Conservation (phyloP, 2,888 invertebrate genomes). For the Scaptodrosophila latifasciaeformis region DNA sequence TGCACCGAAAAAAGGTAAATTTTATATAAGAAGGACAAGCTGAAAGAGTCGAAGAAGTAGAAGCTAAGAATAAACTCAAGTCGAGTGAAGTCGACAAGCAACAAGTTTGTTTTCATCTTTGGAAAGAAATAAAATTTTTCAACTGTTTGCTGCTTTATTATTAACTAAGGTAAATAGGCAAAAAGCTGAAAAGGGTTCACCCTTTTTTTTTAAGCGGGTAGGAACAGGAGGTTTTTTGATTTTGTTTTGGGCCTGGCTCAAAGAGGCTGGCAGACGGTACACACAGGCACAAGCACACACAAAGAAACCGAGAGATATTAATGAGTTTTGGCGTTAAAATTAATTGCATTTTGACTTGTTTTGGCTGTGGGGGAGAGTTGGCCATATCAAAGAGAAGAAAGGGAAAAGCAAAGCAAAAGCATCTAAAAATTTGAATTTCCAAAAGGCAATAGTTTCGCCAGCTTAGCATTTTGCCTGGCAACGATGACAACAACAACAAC, state of each 20-base stretch:
- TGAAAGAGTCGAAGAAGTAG: slow-evolving; percentile 15
- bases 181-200: slow-evolving; percentile 37
- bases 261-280: no score
- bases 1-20: slow-evolving; percentile 53
- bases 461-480: slow-evolving; percentile 19
- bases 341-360: slow-evolving; percentile 56
- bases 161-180: slow-evolving; percentile 64
- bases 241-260: slow-evolving; percentile 6
- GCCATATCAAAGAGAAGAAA: no score
- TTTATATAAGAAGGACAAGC: slow-evolving; percentile 40
- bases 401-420: no score
- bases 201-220: neutral
- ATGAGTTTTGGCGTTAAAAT: slow-evolving; percentile 66
- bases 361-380: no score
- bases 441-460: slow-evolving; percentile 35
- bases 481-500: neutral
- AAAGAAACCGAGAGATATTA: slow-evolving; percentile 46
- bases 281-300: no score
- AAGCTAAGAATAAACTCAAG: slow-evolving; percentile 24
- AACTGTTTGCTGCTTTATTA: slow-evolving; percentile 54
- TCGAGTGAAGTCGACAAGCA: slow-evolving; percentile 32
- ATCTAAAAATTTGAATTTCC: no score
- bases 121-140: slow-evolving; percentile 43
- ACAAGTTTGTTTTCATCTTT: slow-evolving; percentile 66
- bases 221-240: neutral